phyloP scores from a whole-genome alignment of 2,113 vertebrate species.

The Echinops telfairi region DNA sequence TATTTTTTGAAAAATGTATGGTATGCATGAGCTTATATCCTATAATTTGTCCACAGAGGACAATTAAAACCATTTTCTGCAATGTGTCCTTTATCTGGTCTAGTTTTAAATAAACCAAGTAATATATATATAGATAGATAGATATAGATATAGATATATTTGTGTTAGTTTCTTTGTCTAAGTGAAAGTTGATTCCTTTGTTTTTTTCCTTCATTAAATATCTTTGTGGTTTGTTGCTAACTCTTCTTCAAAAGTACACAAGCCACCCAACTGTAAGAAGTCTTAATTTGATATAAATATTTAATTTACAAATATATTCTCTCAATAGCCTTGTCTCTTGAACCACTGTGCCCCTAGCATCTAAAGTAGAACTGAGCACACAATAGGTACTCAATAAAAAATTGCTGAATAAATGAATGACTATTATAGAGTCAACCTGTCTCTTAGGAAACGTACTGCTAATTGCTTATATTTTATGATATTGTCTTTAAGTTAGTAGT shows the following conservation, averaged over 20 bases:
- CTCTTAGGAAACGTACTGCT: conserved; percentile 23
- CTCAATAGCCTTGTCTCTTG: background rate
- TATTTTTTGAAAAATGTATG: conserved; percentile 46
- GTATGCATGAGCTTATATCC: conserved; percentile 13
- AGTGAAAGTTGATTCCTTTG: background rate
- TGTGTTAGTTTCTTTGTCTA: background rate
- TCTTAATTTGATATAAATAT: conserved; percentile 10
- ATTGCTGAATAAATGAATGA: conserved; percentile 4
- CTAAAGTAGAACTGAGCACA: background rate
- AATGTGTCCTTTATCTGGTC: conserved; percentile 13
- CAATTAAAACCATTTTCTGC: conserved; percentile 36
- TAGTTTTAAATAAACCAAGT: conserved; percentile 17
- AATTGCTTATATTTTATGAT: conserved; percentile 58
- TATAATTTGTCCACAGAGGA: conserved; percentile 42
- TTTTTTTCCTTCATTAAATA: conserved; percentile 6
- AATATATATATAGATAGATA: background rate
- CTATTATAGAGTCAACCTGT: background rate
- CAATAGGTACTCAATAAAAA: background rate
- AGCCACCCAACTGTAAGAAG: background rate
- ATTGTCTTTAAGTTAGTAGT: conserved; percentile 61
- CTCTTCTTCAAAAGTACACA: conserved; percentile 30
- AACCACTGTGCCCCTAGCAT: background rate
- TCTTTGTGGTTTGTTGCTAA: conserved; percentile 14
- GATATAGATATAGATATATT: too few relatives aligned
- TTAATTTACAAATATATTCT: conserved; percentile 33